Percentiles rank a stretch among this genome's conserved stretches.
These are phyloP conservation scores for Thalpophila matura DNA, from an alignment of 2,888 invertebrate genomes.

Conservation along the genomic window DNA sequence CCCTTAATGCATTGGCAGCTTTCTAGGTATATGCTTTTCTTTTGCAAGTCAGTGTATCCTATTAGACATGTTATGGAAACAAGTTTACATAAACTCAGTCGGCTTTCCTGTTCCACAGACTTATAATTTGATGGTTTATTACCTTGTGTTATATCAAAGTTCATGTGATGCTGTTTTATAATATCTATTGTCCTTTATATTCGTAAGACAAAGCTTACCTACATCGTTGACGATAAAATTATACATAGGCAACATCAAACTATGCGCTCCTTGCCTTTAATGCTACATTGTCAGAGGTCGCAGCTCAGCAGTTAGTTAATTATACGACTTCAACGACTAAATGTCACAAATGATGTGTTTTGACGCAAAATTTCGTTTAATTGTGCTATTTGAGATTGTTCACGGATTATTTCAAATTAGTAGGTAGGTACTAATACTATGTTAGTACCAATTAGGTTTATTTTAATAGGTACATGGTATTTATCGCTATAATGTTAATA, in stretches of 20 bases:
- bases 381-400: constrained; percentile 40
- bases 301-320: constrained; percentile 65
- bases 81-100: too few species aligned
- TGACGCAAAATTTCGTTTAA: constrained; percentile 62
- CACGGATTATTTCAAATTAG: constrained; percentile 23
- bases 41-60: background rate
- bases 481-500: background rate
- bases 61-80: too few species aligned
- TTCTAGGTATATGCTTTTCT: constrained; percentile 4
- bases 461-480: background rate
- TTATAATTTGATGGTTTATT: background rate
- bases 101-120: too few species aligned
- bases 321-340: constrained; percentile 64
- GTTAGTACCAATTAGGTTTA: constrained; percentile 2
- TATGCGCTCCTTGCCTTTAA: constrained; percentile 67
- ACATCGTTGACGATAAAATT: constrained; percentile 71
- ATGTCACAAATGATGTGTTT: constrained; percentile 70
- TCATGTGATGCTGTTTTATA: constrained; percentile 17
- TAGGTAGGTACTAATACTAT: background rate
- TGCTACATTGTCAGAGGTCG: constrained; percentile 68
- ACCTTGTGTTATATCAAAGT: constrained; percentile 3
- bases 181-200: constrained; percentile 24
- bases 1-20: too few species aligned
- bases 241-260: constrained; percentile 62
- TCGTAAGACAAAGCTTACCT: constrained; percentile 62